Percentiles rank a stretch among this genome's conserved stretches.
These are phyloP conservation scores for Drosophila insularis DNA, from an alignment of 1,140 invertebrate species.

Conservation along the genomic window DNA sequence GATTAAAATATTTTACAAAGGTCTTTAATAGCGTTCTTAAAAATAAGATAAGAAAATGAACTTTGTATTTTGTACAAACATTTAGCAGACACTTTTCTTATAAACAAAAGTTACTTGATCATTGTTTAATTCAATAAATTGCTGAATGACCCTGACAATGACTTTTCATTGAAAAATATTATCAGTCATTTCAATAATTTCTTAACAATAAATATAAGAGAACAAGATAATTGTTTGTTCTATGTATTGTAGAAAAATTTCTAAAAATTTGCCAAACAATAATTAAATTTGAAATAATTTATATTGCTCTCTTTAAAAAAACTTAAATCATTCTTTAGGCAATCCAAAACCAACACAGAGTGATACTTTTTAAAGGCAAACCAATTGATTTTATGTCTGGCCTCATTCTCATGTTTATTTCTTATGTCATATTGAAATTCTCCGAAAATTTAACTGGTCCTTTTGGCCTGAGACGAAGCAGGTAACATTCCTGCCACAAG, in stretches of 20 bases:
- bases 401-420: not conserved
- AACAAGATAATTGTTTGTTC: not conserved
- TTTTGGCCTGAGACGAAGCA: constrained; percentile 18
- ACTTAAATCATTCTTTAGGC: no score
- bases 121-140: no score
- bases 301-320: no score
- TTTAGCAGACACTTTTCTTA: not conserved
- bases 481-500: constrained; percentile 55
- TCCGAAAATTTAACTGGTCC: constrained; percentile 16
- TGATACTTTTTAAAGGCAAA: no score
- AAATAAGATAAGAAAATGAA: no score
- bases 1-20: no score
- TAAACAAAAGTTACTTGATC: not conserved
- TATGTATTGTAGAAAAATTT: not conserved
- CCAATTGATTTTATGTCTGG: no score
- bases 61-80: not conserved
- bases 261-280: not conserved
- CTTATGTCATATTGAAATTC: constrained; percentile 48
- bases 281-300: no score
- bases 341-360: not conserved
- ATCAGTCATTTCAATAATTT: not conserved
- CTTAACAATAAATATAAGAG: not conserved
- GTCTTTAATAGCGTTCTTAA: no score
- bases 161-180: not conserved
- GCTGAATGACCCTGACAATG: not conserved